Conservation (phyloP, 2,797 vertebrate genomes). For the Pampus argenteus region DNA sequence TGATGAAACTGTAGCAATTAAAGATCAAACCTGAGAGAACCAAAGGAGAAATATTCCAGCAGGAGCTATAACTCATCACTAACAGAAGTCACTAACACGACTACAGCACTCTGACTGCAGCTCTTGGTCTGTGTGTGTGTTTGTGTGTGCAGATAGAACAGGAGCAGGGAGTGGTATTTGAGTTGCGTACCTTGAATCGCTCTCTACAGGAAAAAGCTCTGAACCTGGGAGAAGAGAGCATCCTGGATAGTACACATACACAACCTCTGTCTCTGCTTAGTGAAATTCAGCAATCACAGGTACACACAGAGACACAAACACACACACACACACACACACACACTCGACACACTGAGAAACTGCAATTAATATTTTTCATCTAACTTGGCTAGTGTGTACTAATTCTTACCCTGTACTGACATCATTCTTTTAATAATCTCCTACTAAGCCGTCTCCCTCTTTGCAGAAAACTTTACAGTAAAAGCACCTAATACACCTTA, state of each 20-base stretch:
- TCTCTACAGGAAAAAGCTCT: constrained; percentile 82
- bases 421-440: neutral
- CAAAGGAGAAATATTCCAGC: neutral
- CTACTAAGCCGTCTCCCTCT: neutral
- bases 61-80: constrained; percentile 21
- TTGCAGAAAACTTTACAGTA: neutral
- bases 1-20: neutral
- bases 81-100: constrained; percentile 44
- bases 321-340: constrained; percentile 52
- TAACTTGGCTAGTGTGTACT: constrained; percentile 2
- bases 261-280: constrained; percentile 78
- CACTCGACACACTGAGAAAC: constrained; percentile 1
- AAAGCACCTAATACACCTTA: neutral
- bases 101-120: neutral
- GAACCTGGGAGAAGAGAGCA: constrained; percentile 79
- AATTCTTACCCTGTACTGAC: constrained; percentile 17
- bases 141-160: constrained; percentile 81
- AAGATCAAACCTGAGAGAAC: constrained; percentile 1
- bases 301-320: constrained; percentile 57
- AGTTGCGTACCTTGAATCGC: constrained; percentile 84
- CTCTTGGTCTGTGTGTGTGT: constrained; percentile 29
- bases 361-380: neutral
- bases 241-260: constrained; percentile 72
- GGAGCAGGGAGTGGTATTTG: constrained; percentile 85
- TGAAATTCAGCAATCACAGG: constrained; percentile 82